These are phyloP conservation scores for Sycophila sp. DNA, from an alignment of 1,140 invertebrate genomes.

Conservation along the genomic window DNA sequence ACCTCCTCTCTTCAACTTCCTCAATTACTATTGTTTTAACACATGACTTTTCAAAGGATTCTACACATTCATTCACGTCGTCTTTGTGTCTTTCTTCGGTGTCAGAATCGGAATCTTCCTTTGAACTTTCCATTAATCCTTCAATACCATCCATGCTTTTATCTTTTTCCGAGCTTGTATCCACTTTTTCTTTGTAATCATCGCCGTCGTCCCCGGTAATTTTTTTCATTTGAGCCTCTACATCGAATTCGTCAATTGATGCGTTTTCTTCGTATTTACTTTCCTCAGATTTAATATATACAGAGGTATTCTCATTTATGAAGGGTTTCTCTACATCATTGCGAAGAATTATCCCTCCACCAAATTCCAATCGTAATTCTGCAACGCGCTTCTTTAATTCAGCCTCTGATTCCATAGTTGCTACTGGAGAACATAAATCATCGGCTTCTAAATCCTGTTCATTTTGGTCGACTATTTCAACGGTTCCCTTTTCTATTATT, in stretches of 20 bases:
- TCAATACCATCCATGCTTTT: slow-evolving; percentile 62
- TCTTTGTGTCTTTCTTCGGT: slow-evolving; percentile 56
- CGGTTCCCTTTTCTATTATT: slow-evolving; percentile 43
- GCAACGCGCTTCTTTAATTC: slow-evolving; percentile 60
- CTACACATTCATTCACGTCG: slow-evolving; percentile 47
- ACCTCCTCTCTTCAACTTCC: slow-evolving; percentile 39
- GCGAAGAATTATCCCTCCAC: slow-evolving; percentile 44
- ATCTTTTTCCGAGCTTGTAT: slow-evolving; percentile 52
- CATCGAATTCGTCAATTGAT: slow-evolving; percentile 61
- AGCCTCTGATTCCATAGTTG: slow-evolving; percentile 58
- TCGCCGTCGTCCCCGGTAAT: slow-evolving; percentile 62
- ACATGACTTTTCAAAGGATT: slow-evolving; percentile 23
- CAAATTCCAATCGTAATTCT: slow-evolving; percentile 64
- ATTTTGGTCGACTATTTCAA: slow-evolving; percentile 59
- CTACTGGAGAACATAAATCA: slow-evolving; percentile 57
- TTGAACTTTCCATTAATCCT: slow-evolving; percentile 63
- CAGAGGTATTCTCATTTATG: slow-evolving; percentile 10
- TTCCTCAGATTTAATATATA: slow-evolving; percentile 7
- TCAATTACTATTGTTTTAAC: not conserved
- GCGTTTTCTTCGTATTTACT: slow-evolving; percentile 50
- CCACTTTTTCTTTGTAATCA: slow-evolving; percentile 60
- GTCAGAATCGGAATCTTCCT: slow-evolving; percentile 58
- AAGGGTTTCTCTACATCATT: slow-evolving; percentile 42
- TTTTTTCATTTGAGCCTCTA: slow-evolving; percentile 63
- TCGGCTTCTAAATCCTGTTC: slow-evolving; percentile 53